Evolutionary conservation across 2,797 vertebrate genomes (phyloP), one percentile per base, ranked within the genome.

Genomic region (Eutrigla gurnardus): DNA sequence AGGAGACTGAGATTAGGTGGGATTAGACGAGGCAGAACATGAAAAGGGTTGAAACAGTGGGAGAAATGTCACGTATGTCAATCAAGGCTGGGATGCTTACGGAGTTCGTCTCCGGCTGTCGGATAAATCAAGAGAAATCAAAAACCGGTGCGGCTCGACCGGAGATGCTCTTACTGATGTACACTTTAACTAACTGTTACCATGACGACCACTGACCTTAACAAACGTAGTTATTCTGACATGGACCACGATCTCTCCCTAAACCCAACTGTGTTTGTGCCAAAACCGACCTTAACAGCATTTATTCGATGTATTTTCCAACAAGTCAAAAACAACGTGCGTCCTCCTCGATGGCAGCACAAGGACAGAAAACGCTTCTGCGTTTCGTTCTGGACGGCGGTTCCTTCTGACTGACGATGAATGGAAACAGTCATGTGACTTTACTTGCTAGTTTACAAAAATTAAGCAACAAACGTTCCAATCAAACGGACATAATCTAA

Each of bases 1-100:
- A 75, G 78, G 70, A 70, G 45, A 71, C 75, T 33, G 47, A 68
- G 65, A 69, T 73, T 50, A 65, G 67, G 72, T 4, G 35, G 75
- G 87, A 90, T 91, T 77, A 89, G 70, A 75, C 3, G 33, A 79
- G 61, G 76, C 45, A 47, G 50, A 78, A 78, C 70, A 80, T 67
- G 46, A 73, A 74, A 85, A 63, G 77, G 60, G 3, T 32, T 60
- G 43, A 68, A 70, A 79, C n/a, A 32, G 35, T 69, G 72, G 49
- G 70, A 84, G 66, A 84, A 87, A 86, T 84, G 78, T 64, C 86
- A 82, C 14, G 81, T 75, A 61, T 39, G 66, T 89, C 86, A 83
- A 65, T 91, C 71, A 80, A 60, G 33, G 63, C 4, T 7, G 64
- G 47, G 79, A 74, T 52, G 68, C 36, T 50, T 69, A 55, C 10